phyloP scores from a whole-genome alignment of 2,888 invertebrate genomes.

The Dendrolimus houi region DNA sequence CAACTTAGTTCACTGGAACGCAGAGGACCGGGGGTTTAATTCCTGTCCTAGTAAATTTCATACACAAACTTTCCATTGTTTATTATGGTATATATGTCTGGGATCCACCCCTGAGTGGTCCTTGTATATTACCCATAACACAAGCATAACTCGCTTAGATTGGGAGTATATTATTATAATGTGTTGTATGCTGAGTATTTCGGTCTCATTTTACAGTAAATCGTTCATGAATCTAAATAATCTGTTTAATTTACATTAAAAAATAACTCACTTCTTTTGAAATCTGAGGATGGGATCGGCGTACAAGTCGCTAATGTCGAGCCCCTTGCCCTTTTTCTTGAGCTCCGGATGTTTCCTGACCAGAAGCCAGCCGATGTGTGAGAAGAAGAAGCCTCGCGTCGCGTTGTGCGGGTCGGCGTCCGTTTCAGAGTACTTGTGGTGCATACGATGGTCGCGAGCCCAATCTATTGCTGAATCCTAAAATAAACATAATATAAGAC shows the following conservation, averaged over 20 bases:
- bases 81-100: too few relatives aligned
- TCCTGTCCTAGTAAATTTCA: too few relatives aligned
- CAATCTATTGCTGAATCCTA: conserved; percentile 87
- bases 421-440: conserved; percentile 96
- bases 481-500: conserved; percentile 10
- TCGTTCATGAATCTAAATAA: too few relatives aligned
- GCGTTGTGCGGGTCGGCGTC: conserved; percentile 97
- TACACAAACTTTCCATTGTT: too few relatives aligned
- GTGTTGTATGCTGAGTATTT: too few relatives aligned
- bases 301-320: conserved; percentile 90
- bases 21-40: too few relatives aligned
- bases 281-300: conserved; percentile 89
- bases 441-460: conserved; percentile 89
- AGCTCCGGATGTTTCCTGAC: conserved; percentile 94
- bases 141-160: too few relatives aligned
- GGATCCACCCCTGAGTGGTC: too few relatives aligned
- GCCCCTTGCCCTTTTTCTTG: conserved; percentile 87
- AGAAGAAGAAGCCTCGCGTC: conserved; percentile 95
- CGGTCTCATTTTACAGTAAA: too few relatives aligned
- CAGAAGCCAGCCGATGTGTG: conserved; percentile 96
- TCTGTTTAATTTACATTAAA: not conserved
- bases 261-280: conserved; percentile 86
- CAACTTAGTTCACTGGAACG: too few relatives aligned
- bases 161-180: too few relatives aligned
- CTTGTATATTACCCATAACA: too few relatives aligned